Conservation (phyloP, 2,797 vertebrate species). For the Okamejei kenojei region DNA sequence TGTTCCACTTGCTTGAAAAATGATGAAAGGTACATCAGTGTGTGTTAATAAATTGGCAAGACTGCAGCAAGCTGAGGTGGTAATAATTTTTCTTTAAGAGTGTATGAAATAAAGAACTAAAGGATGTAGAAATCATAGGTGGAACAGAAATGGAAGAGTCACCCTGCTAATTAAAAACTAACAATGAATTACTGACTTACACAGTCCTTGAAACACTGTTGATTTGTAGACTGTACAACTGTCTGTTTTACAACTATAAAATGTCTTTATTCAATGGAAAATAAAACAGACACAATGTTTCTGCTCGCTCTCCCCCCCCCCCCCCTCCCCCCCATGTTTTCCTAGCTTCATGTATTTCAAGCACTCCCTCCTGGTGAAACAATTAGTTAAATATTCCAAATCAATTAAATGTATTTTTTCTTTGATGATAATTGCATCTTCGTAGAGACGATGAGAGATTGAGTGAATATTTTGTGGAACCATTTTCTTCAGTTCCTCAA, state of each 20-base stretch:
- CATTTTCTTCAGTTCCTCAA: too few species aligned
- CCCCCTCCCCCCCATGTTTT: too few species aligned
- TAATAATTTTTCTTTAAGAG: not conserved
- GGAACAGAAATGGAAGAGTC: not conserved
- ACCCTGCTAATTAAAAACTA: not conserved
- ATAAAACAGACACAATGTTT: not conserved
- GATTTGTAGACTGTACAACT: not conserved
- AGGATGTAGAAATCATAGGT: not conserved
- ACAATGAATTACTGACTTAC: not conserved
- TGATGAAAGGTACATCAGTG: not conserved
- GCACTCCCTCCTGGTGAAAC: too few species aligned
- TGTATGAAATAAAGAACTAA: not conserved
- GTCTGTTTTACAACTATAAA: not conserved
- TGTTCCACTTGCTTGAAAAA: conserved; percentile 8
- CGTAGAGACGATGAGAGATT: too few species aligned
- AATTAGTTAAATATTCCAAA: too few species aligned
- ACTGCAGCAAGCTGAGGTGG: not conserved
- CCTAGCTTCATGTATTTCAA: too few species aligned
- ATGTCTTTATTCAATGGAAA: not conserved
- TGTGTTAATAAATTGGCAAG: not conserved
- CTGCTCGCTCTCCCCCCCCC: too few species aligned
- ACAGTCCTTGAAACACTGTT: not conserved
- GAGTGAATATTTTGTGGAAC: too few species aligned
- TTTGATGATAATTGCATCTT: too few species aligned
- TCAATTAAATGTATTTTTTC: too few species aligned